Evolutionary conservation across 2,797 vertebrate species (phyloP).

Genomic region (Columba guinea): DNA sequence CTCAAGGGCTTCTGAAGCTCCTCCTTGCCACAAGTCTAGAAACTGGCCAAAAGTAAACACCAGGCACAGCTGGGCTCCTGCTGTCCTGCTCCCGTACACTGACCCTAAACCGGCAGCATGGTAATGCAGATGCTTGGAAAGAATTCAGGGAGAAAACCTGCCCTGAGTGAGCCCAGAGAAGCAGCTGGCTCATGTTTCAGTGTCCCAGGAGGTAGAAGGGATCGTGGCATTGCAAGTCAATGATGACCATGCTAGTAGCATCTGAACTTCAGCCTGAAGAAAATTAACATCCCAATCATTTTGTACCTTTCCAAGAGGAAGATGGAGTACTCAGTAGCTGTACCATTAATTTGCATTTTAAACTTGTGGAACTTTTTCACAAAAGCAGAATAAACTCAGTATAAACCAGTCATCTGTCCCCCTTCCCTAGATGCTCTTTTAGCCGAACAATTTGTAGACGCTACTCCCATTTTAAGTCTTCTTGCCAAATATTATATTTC

Average conservation of each 20-base stretch:
- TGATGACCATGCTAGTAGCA: background rate
- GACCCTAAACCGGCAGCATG: background rate
- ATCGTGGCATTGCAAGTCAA: background rate
- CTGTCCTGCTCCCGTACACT: background rate
- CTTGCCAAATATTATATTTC: background rate
- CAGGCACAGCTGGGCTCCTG: background rate
- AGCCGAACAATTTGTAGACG: background rate
- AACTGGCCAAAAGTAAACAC: background rate
- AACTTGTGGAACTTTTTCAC: background rate
- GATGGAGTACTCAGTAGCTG: background rate
- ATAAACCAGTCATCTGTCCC: background rate
- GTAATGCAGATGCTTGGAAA: background rate
- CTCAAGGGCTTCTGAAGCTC: background rate
- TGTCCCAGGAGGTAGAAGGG: background rate
- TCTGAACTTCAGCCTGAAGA: background rate
- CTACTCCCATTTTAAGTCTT: background rate
- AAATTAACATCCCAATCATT: background rate
- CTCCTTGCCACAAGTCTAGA: background rate
- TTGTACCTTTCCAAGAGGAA: background rate
- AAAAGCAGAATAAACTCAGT: background rate
- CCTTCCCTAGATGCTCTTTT: background rate
- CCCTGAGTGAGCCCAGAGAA: background rate
- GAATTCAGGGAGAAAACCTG: background rate
- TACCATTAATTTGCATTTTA: background rate
- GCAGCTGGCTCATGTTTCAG: fast-evolving